These are phyloP conservation scores for Hypotaenidia philippensis DNA, from an alignment of 2,797 vertebrate genomes.

Conservation along the genomic window DNA sequence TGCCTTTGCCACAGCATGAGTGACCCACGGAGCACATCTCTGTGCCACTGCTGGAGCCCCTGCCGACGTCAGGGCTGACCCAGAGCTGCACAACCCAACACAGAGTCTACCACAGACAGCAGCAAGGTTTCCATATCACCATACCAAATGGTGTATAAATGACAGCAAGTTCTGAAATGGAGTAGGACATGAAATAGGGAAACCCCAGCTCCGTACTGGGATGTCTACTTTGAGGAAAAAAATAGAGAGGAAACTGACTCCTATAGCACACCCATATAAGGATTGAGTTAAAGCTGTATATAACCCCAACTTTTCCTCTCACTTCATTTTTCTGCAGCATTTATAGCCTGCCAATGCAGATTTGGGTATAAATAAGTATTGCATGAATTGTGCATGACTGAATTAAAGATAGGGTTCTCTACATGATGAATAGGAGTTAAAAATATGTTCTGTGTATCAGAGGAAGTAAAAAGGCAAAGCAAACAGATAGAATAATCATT, in stretches of 20 bases:
- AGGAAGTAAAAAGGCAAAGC: slow-evolving; percentile 44
- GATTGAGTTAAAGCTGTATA: background rate
- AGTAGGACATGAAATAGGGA: fast-evolving
- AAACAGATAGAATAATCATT: slow-evolving; percentile 6
- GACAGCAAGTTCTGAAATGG: background rate
- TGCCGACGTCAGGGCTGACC: background rate
- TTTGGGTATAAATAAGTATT: background rate
- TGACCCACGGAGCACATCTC: fast-evolving
- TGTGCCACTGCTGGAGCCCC: fast-evolving
- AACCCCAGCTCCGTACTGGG: background rate
- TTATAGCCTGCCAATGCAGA: background rate
- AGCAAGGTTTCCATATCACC: fast-evolving
- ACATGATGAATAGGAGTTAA: slow-evolving; percentile 19
- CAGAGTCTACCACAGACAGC: fast-evolving
- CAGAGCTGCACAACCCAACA: fast-evolving
- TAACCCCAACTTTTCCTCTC: background rate
- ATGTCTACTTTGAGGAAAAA: background rate
- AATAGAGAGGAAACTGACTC: background rate
- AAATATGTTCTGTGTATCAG: slow-evolving; percentile 21
- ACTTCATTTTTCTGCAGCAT: background rate
- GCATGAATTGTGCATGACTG: background rate
- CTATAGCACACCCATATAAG: background rate
- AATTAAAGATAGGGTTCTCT: background rate
- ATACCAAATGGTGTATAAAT: fast-evolving
- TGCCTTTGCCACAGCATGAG: fast-evolving